These are phyloP conservation scores for Tichodroma muraria DNA, from an alignment of 2,113 vertebrate species.

Conservation along the genomic window DNA sequence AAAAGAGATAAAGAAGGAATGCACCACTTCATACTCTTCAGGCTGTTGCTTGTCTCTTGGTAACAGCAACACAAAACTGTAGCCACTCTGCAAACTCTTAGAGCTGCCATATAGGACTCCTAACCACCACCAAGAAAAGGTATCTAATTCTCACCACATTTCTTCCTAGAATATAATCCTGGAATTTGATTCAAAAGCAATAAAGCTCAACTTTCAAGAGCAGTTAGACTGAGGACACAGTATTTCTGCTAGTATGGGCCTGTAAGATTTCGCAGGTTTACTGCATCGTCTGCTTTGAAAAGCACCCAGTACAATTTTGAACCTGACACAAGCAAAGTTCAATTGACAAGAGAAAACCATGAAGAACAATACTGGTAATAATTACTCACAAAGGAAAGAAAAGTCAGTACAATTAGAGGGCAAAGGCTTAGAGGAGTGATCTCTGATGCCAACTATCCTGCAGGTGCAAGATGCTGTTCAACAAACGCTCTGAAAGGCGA, in stretches of 20 bases:
- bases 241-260: background rate
- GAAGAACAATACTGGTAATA: background rate
- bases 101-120: background rate
- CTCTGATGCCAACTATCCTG: background rate
- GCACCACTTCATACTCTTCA: background rate
- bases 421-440: background rate
- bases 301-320: background rate
- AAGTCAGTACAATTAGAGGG: background rate
- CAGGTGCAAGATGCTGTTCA: background rate
- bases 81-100: background rate
- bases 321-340: background rate
- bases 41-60: background rate
- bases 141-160: background rate
- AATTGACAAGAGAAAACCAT: background rate
- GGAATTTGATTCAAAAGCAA: background rate
- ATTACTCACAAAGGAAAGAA: background rate
- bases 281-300: background rate
- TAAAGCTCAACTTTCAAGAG: background rate
- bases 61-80: background rate
- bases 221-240: background rate
- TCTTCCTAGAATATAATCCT: background rate
- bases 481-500: background rate
- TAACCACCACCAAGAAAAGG: background rate
- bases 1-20: conserved; percentile 37
- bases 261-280: background rate